Evolutionary conservation across 2,797 vertebrate genomes (phyloP).

Genomic region (Otus scops): DNA sequence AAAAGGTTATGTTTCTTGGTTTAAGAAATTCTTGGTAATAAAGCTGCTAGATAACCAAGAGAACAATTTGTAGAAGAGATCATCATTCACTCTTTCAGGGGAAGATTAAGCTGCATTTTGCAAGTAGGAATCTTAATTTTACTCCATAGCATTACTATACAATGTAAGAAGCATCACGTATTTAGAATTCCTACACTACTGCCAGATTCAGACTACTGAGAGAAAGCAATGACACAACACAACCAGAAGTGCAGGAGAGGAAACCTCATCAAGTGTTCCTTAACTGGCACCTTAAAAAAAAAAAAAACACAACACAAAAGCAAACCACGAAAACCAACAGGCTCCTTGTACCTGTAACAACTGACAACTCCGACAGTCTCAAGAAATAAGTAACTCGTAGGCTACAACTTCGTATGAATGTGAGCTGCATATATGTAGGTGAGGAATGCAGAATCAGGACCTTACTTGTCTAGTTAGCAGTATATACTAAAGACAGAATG

Average conservation of each 20-base stretch:
- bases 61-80: not conserved
- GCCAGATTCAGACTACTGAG: not conserved
- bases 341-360: not conserved
- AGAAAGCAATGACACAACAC: not conserved
- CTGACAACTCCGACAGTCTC: fast-evolving
- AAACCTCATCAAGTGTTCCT: not conserved
- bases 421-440: fast-evolving
- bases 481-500: not conserved
- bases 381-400: not conserved
- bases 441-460: not conserved
- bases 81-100: not conserved
- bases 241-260: not conserved
- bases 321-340: not conserved
- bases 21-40: not conserved
- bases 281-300: not conserved
- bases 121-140: not conserved
- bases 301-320: not conserved
- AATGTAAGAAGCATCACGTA: not conserved
- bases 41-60: not conserved
- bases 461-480: not conserved
- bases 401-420: not conserved
- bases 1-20: not conserved
- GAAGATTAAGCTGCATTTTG: not conserved
- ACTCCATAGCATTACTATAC: not conserved
- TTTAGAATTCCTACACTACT: not conserved